Conservation (phyloP, 2,113 vertebrate genomes). For the Merops nubicus region DNA sequence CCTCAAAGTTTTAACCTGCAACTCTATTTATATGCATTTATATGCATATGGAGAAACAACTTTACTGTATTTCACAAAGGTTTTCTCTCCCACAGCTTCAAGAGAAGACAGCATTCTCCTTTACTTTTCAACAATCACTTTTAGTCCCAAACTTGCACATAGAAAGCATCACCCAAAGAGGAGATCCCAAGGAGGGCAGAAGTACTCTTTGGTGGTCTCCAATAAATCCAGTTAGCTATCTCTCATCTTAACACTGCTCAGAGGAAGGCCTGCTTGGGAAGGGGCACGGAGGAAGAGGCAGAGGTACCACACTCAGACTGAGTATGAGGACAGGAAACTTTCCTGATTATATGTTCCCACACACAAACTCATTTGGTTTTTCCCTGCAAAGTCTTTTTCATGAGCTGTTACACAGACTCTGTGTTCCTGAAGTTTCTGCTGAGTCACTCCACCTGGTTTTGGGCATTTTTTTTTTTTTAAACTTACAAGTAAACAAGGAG, state of each 20-base stretch:
- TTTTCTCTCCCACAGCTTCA: not conserved
- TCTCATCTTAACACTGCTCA: not conserved
- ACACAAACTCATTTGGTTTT: not conserved
- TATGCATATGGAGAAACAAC: fast-evolving
- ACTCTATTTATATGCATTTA: not conserved
- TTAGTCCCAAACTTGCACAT: not conserved
- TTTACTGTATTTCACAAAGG: not conserved
- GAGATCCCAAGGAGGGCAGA: not conserved
- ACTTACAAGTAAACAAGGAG: conserved; percentile 61
- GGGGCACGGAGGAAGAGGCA: not conserved
- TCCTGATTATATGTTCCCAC: not conserved
- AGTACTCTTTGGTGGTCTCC: not conserved
- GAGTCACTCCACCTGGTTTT: conserved; percentile 65
- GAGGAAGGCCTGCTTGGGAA: not conserved
- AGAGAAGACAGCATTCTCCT: not conserved
- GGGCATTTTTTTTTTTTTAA: conserved; percentile 42
- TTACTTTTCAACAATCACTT: not conserved
- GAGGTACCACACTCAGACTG: not conserved
- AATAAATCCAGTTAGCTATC: not conserved
- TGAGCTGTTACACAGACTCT: not conserved
- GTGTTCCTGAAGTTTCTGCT: conserved; percentile 47
- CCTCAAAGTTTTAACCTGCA: not conserved
- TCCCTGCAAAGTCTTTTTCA: not conserved
- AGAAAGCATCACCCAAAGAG: not conserved
- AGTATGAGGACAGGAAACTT: not conserved